These are phyloP conservation scores for Agrotis clavis DNA, from an alignment of 2,888 invertebrate species.

Conservation along the genomic window DNA sequence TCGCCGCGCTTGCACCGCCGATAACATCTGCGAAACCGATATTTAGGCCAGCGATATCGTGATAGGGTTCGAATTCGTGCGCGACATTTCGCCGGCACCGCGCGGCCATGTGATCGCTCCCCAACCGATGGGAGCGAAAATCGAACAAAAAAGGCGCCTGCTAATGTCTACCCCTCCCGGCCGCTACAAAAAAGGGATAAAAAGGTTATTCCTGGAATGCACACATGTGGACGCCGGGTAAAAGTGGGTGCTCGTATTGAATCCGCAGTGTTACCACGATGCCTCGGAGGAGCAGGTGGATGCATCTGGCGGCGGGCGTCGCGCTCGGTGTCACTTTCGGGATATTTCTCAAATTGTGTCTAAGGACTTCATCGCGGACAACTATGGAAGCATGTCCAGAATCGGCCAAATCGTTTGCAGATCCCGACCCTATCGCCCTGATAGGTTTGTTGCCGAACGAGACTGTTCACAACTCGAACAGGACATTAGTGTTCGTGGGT, in stretches of 20 bases:
- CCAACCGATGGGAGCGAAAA: slow-evolving; percentile 81
- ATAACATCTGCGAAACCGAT: slow-evolving; percentile 89
- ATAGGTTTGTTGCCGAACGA: slow-evolving; percentile 82
- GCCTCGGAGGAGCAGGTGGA: slow-evolving; percentile 89
- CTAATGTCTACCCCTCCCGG: slow-evolving; percentile 87
- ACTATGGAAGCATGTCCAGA: slow-evolving; percentile 81
- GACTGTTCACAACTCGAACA: slow-evolving; percentile 86
- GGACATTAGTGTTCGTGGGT: slow-evolving; percentile 95
- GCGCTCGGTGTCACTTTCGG: slow-evolving; percentile 91
- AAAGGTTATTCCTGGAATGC: slow-evolving; percentile 89
- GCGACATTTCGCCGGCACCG: slow-evolving; percentile 76
- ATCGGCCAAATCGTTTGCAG: slow-evolving; percentile 72
- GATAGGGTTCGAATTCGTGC: slow-evolving; percentile 83
- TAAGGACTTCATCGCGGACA: slow-evolving; percentile 82
- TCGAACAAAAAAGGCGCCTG: slow-evolving; percentile 84
- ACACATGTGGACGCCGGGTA: slow-evolving; percentile 87
- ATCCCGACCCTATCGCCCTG: slow-evolving; percentile 83
- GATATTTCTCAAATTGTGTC: slow-evolving; percentile 88
- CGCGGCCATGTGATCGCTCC: slow-evolving; percentile 86
- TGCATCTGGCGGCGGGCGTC: slow-evolving; percentile 90
- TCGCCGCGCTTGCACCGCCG: slow-evolving; percentile 77
- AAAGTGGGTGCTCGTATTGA: slow-evolving; percentile 82
- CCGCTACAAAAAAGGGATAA: slow-evolving; percentile 87
- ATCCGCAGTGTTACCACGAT: slow-evolving; percentile 81
- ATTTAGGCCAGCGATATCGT: slow-evolving; percentile 84